phyloP scores from a whole-genome alignment of 1,140 invertebrate species.

The Sitobion miscanthi region DNA sequence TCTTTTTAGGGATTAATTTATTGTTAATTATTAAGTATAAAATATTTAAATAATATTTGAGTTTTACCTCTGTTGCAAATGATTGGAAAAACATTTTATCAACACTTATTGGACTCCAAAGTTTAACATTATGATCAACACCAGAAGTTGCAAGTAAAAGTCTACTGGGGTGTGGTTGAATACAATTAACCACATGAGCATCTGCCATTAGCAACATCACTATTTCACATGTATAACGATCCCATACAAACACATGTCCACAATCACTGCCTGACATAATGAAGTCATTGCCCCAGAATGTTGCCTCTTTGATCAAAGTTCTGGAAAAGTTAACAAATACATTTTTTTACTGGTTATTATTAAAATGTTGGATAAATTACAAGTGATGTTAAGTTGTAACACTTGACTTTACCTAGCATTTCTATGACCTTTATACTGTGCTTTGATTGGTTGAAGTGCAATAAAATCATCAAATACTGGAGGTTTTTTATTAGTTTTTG shows the following conservation, averaged over 20 bases:
- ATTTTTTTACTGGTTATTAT: background rate
- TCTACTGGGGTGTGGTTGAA: conserved; percentile 83
- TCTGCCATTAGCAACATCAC: conserved; percentile 85
- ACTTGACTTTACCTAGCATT: conserved; percentile 73
- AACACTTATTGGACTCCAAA: conserved; percentile 77
- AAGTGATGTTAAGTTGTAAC: background rate
- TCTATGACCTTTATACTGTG: conserved; percentile 80
- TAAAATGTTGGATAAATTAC: background rate
- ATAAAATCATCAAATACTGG: conserved; percentile 55
- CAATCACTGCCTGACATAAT: conserved; percentile 88
- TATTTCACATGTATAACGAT: conserved; percentile 69
- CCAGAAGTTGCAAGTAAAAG: conserved; percentile 86
- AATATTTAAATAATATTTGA: background rate
- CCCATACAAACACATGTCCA: conserved; percentile 79
- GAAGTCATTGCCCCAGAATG: conserved; percentile 85
- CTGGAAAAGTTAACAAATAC: conserved; percentile 67
- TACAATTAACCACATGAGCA: conserved; percentile 85
- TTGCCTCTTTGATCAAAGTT: conserved; percentile 89
- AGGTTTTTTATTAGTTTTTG: background rate
- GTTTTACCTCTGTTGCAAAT: conserved; percentile 73
- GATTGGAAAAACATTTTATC: conserved; percentile 71
- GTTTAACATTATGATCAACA: conserved; percentile 89
- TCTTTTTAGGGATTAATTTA: background rate
- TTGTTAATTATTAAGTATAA: background rate
- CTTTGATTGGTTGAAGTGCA: conserved; percentile 60